A percentile compares a stretch with the other conserved stretches of the same genome.
These are phyloP conservation scores for Pterostichus madidus DNA, from an alignment of 2,888 invertebrate species.

Conservation along the genomic window DNA sequence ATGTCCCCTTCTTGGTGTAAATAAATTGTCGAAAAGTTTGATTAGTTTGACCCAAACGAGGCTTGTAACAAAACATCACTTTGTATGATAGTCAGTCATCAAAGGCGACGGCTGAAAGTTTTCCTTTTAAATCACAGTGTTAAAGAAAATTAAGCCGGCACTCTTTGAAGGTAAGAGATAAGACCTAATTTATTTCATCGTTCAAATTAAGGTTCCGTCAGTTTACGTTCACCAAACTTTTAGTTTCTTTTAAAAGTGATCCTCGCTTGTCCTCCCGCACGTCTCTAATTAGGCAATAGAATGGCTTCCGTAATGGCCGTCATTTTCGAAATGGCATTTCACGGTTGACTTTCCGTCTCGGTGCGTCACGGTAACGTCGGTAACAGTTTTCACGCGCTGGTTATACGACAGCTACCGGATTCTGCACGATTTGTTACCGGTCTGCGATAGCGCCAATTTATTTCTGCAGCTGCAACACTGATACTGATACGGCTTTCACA, in stretches of 20 bases:
- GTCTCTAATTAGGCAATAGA: conserved; percentile 69
- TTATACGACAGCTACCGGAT: conserved; percentile 6
- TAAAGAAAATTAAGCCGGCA: conserved; percentile 67
- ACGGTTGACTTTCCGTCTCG: conserved; percentile 68
- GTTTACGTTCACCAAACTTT: conserved; percentile 69
- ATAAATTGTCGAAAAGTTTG: conserved; percentile 51
- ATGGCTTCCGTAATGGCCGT: conserved; percentile 70
- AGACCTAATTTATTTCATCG: conserved; percentile 70
- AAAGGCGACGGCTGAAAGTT: conserved; percentile 47
- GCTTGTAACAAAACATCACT: conserved; percentile 62
- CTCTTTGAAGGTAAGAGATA: conserved; percentile 69
- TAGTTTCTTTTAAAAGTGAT: conserved; percentile 69
- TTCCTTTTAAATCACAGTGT: conserved; percentile 63
- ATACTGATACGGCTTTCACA: too few species aligned
- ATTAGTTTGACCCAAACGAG: conserved; percentile 52
- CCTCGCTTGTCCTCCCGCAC: conserved; percentile 17
- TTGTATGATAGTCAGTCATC: conserved; percentile 63
- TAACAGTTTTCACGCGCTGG: conserved; percentile 18
- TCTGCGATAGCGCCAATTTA: conserved; percentile 6
- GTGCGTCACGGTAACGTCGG: conserved; percentile 62
- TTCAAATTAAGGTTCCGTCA: conserved; percentile 69
- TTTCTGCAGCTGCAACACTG: not conserved
- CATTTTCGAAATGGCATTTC: conserved; percentile 69
- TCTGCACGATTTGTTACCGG: conserved; percentile 18
- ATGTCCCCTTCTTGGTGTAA: not conserved